These are phyloP conservation scores for Miltochrista miniata DNA, from an alignment of 2,888 invertebrate genomes.

Conservation along the genomic window DNA sequence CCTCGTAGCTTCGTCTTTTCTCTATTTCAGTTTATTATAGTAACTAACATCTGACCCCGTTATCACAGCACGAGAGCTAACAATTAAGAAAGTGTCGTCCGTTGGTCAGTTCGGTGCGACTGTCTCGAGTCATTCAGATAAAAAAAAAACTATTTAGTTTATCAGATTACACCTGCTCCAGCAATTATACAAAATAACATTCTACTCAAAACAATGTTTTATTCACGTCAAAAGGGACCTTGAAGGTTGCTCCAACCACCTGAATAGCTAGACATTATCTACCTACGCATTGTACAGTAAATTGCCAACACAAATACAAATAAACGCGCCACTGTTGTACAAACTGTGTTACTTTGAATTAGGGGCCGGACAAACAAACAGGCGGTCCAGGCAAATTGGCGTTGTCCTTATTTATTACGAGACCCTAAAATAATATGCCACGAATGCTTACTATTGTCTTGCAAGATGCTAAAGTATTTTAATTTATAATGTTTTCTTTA, in stretches of 20 bases:
- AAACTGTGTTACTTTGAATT: slow-evolving; percentile 73
- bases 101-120: too few relatives aligned
- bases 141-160: too few relatives aligned
- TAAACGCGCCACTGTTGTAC: slow-evolving; percentile 57
- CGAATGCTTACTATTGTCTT: slow-evolving; percentile 36
- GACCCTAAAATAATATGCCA: slow-evolving; percentile 50
- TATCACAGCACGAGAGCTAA: too few relatives aligned
- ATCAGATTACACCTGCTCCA: too few relatives aligned
- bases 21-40: too few relatives aligned
- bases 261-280: slow-evolving; percentile 21
- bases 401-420: slow-evolving; percentile 60
- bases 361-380: slow-evolving; percentile 62
- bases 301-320: slow-evolving; percentile 66
- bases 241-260: slow-evolving; percentile 2
- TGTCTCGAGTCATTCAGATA: too few relatives aligned
- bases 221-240: background rate
- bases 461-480: slow-evolving; percentile 30
- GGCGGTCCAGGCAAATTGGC: slow-evolving; percentile 52
- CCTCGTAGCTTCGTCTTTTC: too few relatives aligned
- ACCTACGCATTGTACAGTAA: slow-evolving; percentile 51
- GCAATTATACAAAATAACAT: too few relatives aligned
- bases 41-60: too few relatives aligned
- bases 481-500: slow-evolving; percentile 1
- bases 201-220: background rate
- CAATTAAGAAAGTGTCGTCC: too few relatives aligned